phyloP scores from a whole-genome alignment of 2,113 vertebrate genomes.

The Phycodurus eques region DNA sequence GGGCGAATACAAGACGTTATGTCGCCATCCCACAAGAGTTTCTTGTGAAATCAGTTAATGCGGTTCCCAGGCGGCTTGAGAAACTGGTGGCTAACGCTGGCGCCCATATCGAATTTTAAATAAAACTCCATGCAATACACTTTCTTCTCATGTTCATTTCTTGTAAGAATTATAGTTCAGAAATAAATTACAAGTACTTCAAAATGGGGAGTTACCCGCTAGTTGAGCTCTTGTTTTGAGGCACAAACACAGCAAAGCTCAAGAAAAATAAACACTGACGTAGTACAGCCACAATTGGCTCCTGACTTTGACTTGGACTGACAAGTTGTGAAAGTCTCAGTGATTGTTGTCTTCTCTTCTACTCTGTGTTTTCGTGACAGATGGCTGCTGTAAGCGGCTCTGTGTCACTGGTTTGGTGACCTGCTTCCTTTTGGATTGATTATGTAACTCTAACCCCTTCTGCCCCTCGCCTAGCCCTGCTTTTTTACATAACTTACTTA shows the following conservation, averaged over 20 bases:
- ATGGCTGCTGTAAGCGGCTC: constrained; percentile 55
- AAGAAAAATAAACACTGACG: not conserved
- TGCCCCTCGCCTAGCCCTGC: constrained; percentile 20
- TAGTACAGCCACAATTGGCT: not conserved
- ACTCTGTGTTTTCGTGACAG: constrained; percentile 48
- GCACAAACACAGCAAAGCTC: not conserved
- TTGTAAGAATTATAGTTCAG: too few species aligned
- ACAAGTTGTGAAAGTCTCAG: constrained; percentile 5
- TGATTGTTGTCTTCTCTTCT: constrained; percentile 13
- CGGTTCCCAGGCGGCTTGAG: too few species aligned
- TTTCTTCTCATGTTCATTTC: too few species aligned
- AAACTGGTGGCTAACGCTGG: too few species aligned
- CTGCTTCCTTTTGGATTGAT: constrained; percentile 59
- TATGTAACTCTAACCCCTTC: constrained; percentile 57
- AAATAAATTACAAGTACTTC: too few species aligned
- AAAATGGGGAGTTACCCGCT: too few species aligned
- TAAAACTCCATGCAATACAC: too few species aligned
- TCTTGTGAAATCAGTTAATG: too few species aligned
- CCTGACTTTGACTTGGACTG: constrained; percentile 7
- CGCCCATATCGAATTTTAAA: too few species aligned
- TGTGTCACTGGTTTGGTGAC: constrained; percentile 61
- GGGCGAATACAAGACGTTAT: too few species aligned
- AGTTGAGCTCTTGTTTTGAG: not conserved
- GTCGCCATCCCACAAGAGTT: too few species aligned
- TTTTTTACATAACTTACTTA: constrained; percentile 53